Base-by-base conservation (phyloP, 2,113 vertebrate genomes). In the Brienomyrus longianalis region DNA sequence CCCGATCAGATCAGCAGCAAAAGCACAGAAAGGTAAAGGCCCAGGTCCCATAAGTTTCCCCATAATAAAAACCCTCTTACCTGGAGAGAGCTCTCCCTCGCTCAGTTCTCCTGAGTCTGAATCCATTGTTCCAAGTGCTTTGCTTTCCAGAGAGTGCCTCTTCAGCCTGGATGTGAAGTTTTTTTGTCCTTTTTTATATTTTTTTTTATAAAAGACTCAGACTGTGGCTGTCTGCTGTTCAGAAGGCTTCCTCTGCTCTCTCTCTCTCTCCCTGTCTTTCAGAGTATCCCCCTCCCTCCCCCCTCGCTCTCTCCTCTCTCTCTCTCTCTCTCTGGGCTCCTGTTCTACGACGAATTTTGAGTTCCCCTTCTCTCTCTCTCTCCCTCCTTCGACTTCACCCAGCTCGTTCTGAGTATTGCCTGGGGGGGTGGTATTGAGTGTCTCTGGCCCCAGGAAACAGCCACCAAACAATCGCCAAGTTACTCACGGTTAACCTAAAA, bases 21-120 rank as follows among this genome's bases (percentile, higher is more conserved):
- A 31, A 21, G 23, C 35, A 80, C 87, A 90, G 62, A 51, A 1
- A 6, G 23, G 84, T 50, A 88, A 83, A 45, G 56, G 88, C 74
- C 87, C 48, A 19, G 45, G 52, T 35, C n/a, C 50, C 21, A 47
- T n/a, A 9, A 43, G 43, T 45, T 39, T 39, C 87, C 87, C 23
- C 62, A 39, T 19, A 83, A 23, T 11, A 19, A 52, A 83, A 89
- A 39, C 31, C 54, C 54, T n/a, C 91, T 95, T 97, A 98, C 98
- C 98, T 97, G 97, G 94, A 80, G 96, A 96, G 89, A 97, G 94
- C 92, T 98, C 98, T 92, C 97, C 97, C 90, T 99, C 98, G 94
- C 98, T 98, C 93, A 98, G 97, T 94, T 98, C 98, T 85, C 96
- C 98, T n/a, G 98, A 99, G 94, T 99, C 98, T 90, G 97, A 98